Conservation (phyloP, 2,888 invertebrate genomes). For the Brachypalpus laphriformis region DNA sequence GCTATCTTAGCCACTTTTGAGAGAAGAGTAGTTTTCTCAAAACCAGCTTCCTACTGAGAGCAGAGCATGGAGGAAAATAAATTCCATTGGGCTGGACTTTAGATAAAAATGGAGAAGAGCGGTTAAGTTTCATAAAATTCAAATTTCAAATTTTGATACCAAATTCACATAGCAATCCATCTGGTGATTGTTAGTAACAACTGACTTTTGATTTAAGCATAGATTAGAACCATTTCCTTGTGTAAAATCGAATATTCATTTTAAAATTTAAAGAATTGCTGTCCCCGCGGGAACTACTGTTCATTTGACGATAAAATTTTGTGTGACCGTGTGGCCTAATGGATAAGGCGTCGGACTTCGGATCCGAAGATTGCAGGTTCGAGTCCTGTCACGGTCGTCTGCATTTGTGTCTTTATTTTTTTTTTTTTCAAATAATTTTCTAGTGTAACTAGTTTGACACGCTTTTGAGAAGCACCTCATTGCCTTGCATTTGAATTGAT, state of each 20-base stretch:
- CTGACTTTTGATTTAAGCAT: background rate
- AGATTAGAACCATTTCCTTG: background rate
- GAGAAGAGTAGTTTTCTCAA: too few species aligned
- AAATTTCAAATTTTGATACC: background rate
- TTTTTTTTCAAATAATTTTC: background rate
- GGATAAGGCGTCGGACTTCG: slow-evolving; percentile 75
- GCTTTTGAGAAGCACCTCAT: too few species aligned
- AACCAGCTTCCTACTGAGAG: too few species aligned
- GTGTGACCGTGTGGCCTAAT: slow-evolving; percentile 72
- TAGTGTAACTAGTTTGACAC: too few species aligned
- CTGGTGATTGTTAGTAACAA: background rate
- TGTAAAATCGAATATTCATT: background rate
- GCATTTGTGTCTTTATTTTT: background rate
- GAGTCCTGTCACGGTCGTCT: slow-evolving; percentile 74
- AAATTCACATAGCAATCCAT: too few species aligned
- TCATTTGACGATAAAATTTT: fast-evolving
- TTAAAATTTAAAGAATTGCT: background rate
- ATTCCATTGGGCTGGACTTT: too few species aligned
- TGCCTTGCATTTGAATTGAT: too few species aligned
- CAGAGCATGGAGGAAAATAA: too few species aligned
- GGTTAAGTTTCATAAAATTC: background rate
- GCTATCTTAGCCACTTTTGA: too few species aligned
- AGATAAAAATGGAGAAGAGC: background rate
- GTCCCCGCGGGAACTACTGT: background rate
- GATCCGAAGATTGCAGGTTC: slow-evolving; percentile 75